Evolutionary conservation across 1,140 invertebrate species (phyloP).

Genomic region (Babylonia areolata): DNA sequence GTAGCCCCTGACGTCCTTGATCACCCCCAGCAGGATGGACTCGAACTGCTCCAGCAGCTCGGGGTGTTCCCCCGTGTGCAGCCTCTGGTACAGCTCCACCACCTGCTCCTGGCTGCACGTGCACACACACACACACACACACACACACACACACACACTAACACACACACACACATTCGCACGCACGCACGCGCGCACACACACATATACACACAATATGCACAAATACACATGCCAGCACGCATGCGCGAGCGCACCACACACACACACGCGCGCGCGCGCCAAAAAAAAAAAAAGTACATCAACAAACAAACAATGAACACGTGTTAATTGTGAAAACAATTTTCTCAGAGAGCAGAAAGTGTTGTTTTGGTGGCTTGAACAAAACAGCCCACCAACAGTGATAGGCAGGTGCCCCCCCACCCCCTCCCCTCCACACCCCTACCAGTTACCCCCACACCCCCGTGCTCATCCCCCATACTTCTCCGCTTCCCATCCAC

Average conservation of each 20-base stretch:
- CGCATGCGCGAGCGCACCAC: not conserved
- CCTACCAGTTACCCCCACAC: too few species aligned
- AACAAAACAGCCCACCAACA: too few species aligned
- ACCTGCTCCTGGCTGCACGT: constrained; percentile 77
- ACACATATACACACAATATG: not conserved
- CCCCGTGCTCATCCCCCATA: too few species aligned
- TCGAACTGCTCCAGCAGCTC: constrained; percentile 76
- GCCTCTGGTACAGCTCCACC: constrained; percentile 76
- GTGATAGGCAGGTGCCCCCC: too few species aligned
- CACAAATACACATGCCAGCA: not conserved
- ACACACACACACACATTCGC: constrained; percentile 11
- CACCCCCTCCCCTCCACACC: too few species aligned
- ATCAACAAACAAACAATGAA: too few species aligned
- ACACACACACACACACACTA: not conserved
- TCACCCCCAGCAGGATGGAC: constrained; percentile 76
- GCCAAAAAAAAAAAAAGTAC: too few species aligned
- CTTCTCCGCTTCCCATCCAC: too few species aligned
- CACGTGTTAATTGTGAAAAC: too few species aligned
- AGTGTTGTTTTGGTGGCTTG: too few species aligned
- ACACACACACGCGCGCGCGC: not conserved
- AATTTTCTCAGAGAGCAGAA: too few species aligned
- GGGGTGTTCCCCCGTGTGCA: constrained; percentile 73
- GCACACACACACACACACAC: constrained; percentile 38
- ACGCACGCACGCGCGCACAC: constrained; percentile 5
- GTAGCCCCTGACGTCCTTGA: constrained; percentile 77